Percentiles rank a stretch among this genome's conserved stretches.
Evolutionary conservation across 53 echinoderm and acorn worm genomes (phyloP).

Genomic region (Astropecten irregularis): DNA sequence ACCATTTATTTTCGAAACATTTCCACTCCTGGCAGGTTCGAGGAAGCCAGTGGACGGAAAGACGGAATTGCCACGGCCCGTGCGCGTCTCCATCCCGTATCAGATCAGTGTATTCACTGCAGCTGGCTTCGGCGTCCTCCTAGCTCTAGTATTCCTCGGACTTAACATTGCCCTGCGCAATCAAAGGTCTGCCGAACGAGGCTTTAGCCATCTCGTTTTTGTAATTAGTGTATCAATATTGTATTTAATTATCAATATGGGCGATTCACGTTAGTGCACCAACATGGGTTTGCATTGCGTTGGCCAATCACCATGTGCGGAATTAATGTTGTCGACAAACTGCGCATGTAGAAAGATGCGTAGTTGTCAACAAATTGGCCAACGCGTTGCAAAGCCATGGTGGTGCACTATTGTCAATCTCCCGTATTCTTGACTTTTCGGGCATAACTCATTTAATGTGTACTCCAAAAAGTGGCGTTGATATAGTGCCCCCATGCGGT

Average conservation of each 20-base stretch:
- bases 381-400: too few relatives aligned
- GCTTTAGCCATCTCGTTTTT: too few relatives aligned
- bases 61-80: background rate
- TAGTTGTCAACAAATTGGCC: too few relatives aligned
- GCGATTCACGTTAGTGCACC: background rate
- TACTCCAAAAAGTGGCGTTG: too few relatives aligned
- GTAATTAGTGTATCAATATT: background rate
- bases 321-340: too few relatives aligned
- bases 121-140: slow-evolving; percentile 3
- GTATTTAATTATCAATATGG: background rate
- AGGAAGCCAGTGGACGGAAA: slow-evolving; percentile 29
- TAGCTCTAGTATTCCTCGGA: slow-evolving; percentile 13
- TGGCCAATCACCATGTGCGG: too few relatives aligned
- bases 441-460: too few relatives aligned
- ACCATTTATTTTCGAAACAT: background rate
- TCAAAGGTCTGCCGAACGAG: slow-evolving; percentile 36
- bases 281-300: too few relatives aligned
- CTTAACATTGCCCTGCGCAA: slow-evolving; percentile 33
- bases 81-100: background rate
- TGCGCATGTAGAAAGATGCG: too few relatives aligned
- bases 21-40: slow-evolving; percentile 10
- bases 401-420: too few relatives aligned
- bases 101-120: background rate
- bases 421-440: too few relatives aligned
- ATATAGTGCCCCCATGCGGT: too few relatives aligned